phyloP scores from a whole-genome alignment of 2,797 vertebrate species.

The Muscicapa striata region DNA sequence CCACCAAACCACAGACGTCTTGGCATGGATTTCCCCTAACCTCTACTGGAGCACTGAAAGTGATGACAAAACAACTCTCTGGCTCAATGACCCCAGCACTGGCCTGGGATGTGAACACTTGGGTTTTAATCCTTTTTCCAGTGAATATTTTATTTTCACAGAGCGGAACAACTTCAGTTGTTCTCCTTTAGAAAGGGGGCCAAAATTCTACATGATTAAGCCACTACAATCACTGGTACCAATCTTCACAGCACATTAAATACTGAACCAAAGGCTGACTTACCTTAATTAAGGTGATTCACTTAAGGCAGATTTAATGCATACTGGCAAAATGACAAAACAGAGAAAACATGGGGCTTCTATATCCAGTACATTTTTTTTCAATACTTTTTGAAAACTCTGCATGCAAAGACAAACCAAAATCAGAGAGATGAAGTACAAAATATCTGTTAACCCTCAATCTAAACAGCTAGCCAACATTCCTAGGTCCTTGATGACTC shows the following conservation, averaged over 20 bases:
- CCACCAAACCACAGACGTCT: background rate
- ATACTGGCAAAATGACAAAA: background rate
- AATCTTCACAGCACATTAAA: background rate
- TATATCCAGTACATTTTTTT: background rate
- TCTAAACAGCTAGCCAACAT: background rate
- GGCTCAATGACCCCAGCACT: background rate
- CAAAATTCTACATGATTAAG: background rate
- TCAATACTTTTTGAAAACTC: background rate
- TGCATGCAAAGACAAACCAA: background rate
- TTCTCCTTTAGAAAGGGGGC: background rate
- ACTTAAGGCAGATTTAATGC: background rate
- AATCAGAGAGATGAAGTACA: background rate
- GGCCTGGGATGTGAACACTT: background rate
- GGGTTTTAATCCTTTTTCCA: background rate
- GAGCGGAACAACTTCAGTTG: background rate
- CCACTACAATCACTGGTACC: background rate
- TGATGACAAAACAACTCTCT: background rate
- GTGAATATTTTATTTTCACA: background rate
- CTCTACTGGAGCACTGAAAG: background rate
- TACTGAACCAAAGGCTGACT: background rate
- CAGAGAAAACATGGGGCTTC: background rate
- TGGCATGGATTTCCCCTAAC: background rate
- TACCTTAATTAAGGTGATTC: constrained; percentile 5
- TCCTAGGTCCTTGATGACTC: background rate
- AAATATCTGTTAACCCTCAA: background rate